Evolutionary conservation across 53 echinoderm and acorn worm species (phyloP).

Genomic region (Hippasteria phrygiana): DNA sequence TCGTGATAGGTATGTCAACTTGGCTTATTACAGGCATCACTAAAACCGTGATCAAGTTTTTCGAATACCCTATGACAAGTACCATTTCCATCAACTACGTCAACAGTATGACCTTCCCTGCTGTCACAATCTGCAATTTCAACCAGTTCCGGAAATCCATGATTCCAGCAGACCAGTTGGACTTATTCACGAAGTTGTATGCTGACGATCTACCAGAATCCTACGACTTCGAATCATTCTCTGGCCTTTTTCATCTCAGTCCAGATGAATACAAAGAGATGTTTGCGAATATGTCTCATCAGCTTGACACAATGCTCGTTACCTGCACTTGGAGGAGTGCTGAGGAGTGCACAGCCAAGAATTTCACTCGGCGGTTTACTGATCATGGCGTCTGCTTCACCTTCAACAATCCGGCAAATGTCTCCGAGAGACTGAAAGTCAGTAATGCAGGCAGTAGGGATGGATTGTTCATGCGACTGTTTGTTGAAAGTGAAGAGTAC

Average conservation of each 20-base stretch:
- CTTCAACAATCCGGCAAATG: slow-evolving; percentile 61
- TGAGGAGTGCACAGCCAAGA: slow-evolving; percentile 42
- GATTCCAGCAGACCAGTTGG: not conserved
- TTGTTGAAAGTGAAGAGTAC: slow-evolving; percentile 72
- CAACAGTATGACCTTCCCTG: slow-evolving; percentile 66
- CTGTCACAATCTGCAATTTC: slow-evolving; percentile 80
- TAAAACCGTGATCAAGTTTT: slow-evolving; percentile 36
- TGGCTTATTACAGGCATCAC: slow-evolving; percentile 38
- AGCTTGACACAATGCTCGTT: slow-evolving; percentile 62
- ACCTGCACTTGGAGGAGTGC: slow-evolving; percentile 65
- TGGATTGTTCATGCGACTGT: slow-evolving; percentile 66
- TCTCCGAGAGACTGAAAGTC: slow-evolving; percentile 11
- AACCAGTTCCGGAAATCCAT: slow-evolving; percentile 49
- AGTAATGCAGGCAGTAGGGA: slow-evolving; percentile 66
- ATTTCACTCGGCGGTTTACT: slow-evolving; percentile 68
- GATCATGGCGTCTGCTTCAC: slow-evolving; percentile 81
- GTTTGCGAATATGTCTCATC: slow-evolving; percentile 37
- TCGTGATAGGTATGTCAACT: slow-evolving; percentile 17
- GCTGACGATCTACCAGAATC: not conserved
- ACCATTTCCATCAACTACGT: slow-evolving; percentile 60
- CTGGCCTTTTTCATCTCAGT: not conserved
- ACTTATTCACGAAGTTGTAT: not conserved
- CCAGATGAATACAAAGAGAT: not conserved
- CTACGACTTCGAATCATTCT: not conserved
- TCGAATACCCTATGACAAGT: slow-evolving; percentile 30